A percentile compares a stretch with the other conserved stretches of the same genome.
phyloP scores from a whole-genome alignment of 1,140 invertebrate genomes.

The Holcopasites calliopsidis region DNA sequence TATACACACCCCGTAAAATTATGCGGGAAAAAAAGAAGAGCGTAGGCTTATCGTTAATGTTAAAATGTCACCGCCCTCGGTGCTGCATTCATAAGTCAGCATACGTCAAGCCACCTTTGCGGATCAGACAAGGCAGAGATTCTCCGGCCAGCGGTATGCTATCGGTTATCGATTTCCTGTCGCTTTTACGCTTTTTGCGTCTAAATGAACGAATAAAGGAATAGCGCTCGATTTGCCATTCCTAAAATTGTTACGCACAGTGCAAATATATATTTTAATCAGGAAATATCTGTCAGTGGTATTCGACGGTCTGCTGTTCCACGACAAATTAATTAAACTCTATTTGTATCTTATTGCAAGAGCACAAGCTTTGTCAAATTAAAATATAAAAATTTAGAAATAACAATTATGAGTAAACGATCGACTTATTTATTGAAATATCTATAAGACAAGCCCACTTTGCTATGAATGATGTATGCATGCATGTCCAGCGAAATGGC shows the following conservation, averaged over 20 bases:
- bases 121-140: slow-evolving; percentile 33
- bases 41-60: slow-evolving; percentile 32
- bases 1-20: slow-evolving; percentile 17
- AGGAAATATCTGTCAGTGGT: no score
- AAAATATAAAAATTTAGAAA: no score
- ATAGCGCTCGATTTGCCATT: background rate
- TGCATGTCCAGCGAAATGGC: background rate
- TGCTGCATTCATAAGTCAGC: slow-evolving; percentile 38
- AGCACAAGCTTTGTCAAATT: no score
- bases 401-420: no score
- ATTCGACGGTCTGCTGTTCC: no score
- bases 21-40: slow-evolving; percentile 17
- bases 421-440: background rate
- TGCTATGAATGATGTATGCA: background rate
- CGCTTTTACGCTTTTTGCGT: background rate
- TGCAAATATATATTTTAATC: background rate
- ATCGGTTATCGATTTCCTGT: slow-evolving; percentile 6
- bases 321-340: no score
- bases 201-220: background rate
- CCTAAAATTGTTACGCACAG: background rate
- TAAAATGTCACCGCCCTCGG: slow-evolving; percentile 43
- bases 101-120: slow-evolving; percentile 15
- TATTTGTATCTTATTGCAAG: no score
- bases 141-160: slow-evolving; percentile 8
- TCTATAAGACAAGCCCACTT: background rate